phyloP scores from a whole-genome alignment of 2,888 invertebrate species.

The Drepana falcataria region DNA sequence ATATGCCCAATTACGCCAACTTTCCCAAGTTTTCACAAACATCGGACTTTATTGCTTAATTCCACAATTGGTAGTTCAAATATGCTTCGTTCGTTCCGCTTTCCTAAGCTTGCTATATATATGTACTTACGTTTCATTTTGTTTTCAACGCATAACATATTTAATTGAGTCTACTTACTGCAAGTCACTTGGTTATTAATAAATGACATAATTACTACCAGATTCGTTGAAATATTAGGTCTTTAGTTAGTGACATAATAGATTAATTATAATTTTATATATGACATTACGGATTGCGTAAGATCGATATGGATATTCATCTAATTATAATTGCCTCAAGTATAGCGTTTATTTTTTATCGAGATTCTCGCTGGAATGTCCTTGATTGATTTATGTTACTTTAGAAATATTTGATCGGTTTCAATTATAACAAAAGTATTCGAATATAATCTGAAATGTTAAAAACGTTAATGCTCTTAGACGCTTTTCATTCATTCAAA shows the following conservation, averaged over 20 bases:
- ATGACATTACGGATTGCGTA: too few species aligned
- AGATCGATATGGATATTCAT: too few species aligned
- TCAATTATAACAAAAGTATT: too few species aligned
- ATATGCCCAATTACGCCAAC: not conserved
- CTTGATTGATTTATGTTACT: too few species aligned
- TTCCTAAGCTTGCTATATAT: conserved; percentile 40
- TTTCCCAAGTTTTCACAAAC: conserved; percentile 3
- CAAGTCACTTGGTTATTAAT: conserved; percentile 12
- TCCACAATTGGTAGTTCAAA: conserved; percentile 28
- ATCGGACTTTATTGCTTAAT: conserved; percentile 18
- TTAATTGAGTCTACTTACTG: conserved; percentile 12
- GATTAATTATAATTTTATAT: too few species aligned
- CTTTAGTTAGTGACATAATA: not conserved
- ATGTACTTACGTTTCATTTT: conserved; percentile 23
- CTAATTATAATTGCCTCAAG: too few species aligned
- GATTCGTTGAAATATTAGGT: not conserved
- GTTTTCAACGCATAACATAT: conserved; percentile 21
- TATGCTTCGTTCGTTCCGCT: conserved; percentile 51
- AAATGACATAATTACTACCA: conserved; percentile 2
- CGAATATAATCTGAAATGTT: too few species aligned
- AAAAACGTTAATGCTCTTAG: too few species aligned
- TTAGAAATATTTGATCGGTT: too few species aligned
- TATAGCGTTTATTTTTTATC: too few species aligned
- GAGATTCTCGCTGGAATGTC: too few species aligned
- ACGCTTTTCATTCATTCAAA: too few species aligned